Conservation (phyloP, 2,113 vertebrate species). For the Panthera leo region DNA sequence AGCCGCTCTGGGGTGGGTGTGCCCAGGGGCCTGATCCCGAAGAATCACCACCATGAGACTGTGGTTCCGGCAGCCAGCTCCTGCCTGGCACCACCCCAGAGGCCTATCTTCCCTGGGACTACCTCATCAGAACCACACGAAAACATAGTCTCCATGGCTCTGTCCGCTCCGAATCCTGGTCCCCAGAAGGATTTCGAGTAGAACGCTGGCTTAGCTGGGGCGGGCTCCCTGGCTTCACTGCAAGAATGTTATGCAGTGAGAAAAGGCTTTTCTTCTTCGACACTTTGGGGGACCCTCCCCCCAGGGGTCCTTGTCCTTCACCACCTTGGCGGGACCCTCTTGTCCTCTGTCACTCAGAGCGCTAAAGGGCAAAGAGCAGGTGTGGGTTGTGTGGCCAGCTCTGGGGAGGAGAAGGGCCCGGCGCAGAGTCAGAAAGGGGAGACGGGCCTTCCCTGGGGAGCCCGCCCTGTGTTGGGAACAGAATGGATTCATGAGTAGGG, state of each 20-base stretch:
- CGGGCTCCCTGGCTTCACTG: neutral
- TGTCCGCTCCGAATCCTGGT: neutral
- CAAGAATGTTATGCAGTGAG: neutral
- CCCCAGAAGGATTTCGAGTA: neutral
- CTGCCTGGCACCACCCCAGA: neutral
- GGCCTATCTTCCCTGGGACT: slow-evolving; percentile 6
- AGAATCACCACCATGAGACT: neutral
- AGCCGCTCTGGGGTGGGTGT: neutral
- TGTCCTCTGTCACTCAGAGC: neutral
- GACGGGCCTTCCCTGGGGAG: neutral
- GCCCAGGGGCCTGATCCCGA: neutral
- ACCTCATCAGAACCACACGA: neutral
- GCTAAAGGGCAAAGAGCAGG: neutral
- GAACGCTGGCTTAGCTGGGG: neutral
- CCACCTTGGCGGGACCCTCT: neutral
- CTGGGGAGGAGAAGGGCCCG: neutral
- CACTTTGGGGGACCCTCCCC: neutral
- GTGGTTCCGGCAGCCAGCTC: neutral
- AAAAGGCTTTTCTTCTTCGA: neutral
- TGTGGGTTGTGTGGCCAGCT: neutral
- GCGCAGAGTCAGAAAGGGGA: neutral
- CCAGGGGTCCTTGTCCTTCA: neutral
- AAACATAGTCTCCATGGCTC: neutral
- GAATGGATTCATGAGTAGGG: neutral
- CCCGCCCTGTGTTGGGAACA: neutral